Conservation (phyloP, 2,113 vertebrate species). For the Thinocorus orbignyianus region DNA sequence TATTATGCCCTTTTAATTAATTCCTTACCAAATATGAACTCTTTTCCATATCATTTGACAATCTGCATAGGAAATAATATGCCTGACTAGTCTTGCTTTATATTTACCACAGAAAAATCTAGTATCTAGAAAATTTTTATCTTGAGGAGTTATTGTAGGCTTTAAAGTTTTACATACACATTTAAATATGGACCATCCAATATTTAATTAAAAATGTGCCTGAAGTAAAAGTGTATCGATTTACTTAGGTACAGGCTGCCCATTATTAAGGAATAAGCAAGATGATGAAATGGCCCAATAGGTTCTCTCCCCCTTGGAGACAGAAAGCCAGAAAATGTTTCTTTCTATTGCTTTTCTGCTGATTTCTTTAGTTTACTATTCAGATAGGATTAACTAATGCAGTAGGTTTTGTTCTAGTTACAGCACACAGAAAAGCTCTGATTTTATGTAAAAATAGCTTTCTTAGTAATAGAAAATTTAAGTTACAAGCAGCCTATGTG, state of each 20-base stretch:
- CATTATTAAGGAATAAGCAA: neutral
- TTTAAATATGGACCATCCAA: neutral
- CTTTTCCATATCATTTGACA: neutral
- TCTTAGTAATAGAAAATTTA: neutral
- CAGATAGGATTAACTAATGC: neutral
- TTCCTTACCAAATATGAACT: neutral
- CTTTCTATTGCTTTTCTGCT: neutral
- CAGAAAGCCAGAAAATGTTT: neutral
- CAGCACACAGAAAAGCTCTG: neutral
- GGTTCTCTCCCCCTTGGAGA: neutral
- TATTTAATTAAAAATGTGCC: neutral
- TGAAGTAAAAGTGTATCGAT: neutral
- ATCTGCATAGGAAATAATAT: neutral
- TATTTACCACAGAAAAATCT: neutral
- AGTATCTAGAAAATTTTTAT: neutral
- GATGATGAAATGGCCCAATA: neutral
- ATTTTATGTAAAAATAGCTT: neutral
- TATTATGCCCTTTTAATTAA: neutral
- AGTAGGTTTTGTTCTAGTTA: neutral
- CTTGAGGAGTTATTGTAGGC: neutral
- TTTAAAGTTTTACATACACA: neutral
- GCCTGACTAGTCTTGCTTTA: neutral
- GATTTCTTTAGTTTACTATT: neutral
- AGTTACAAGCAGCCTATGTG: neutral
- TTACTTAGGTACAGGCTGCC: neutral